Percentiles rank a stretch among this genome's conserved stretches.
Conservation (phyloP, 2,113 vertebrate species). For the Paracanthobrama guichenoti region DNA sequence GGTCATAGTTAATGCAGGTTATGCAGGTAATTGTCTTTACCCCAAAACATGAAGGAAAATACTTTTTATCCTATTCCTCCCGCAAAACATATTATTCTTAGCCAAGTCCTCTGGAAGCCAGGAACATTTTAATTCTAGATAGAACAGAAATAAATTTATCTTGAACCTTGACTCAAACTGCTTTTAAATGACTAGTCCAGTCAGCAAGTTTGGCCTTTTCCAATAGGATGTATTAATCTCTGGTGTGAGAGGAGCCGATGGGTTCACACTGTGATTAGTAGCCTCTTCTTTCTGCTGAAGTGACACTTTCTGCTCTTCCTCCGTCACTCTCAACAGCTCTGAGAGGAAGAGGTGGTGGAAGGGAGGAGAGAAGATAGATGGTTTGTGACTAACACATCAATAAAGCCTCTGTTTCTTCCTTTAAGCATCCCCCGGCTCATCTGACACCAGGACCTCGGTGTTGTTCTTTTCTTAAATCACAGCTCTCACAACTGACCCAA, state of each 20-base stretch:
- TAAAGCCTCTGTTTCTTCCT: constrained; percentile 35
- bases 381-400: constrained; percentile 47
- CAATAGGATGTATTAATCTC: constrained; percentile 22
- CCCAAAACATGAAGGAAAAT: not conserved
- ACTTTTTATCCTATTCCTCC: too few species aligned
- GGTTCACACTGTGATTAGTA: constrained; percentile 47
- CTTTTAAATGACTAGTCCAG: constrained; percentile 1
- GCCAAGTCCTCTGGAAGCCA: not conserved
- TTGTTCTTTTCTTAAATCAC: constrained; percentile 12
- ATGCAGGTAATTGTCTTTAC: not conserved
- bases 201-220: constrained; percentile 29
- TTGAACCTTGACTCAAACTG: not conserved
- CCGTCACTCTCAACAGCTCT: constrained; percentile 23
- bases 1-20: not conserved
- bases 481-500: not conserved
- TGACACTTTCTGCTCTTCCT: constrained; percentile 26
- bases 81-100: too few species aligned
- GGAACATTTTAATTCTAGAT: not conserved
- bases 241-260: not conserved
- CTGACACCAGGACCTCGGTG: constrained; percentile 17
- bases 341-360: not conserved
- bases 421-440: constrained; percentile 4
- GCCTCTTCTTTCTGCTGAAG: constrained; percentile 34
- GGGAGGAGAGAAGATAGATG: not conserved
- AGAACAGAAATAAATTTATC: not conserved